Conservation (phyloP, 2,113 vertebrate genomes). For the Vulpes lagopus region DNA sequence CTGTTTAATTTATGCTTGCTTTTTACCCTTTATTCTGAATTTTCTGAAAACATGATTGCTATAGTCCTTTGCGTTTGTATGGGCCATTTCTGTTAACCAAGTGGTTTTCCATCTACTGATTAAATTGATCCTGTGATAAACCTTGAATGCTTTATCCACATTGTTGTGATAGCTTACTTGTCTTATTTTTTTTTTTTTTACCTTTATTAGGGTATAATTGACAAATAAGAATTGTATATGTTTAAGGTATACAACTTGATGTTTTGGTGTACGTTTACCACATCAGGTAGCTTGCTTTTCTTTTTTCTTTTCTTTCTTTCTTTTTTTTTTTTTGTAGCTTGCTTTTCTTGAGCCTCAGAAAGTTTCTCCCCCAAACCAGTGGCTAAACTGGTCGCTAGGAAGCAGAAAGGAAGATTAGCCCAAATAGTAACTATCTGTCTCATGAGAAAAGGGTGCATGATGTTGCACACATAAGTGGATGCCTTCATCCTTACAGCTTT, state of each 20-base stretch:
- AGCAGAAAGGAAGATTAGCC: background rate
- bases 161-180: background rate
- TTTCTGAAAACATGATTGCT: background rate
- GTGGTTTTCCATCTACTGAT: background rate
- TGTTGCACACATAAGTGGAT: background rate
- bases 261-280: background rate
- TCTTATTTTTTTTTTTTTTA: background rate
- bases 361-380: background rate
- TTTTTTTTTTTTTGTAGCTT: background rate
- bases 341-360: background rate
- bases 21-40: background rate
- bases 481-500: background rate
- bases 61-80: background rate
- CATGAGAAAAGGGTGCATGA: background rate
- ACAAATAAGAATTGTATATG: background rate
- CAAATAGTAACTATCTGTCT: background rate
- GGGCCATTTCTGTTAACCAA: background rate
- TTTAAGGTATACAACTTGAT: background rate
- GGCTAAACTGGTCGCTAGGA: background rate
- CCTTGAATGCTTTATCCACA: background rate
- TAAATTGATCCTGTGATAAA: background rate
- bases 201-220: background rate
- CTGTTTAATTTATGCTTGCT: background rate
- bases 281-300: background rate
- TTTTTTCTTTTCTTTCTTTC: background rate